Evolutionary conservation across 2,797 vertebrate genomes (phyloP).

Genomic region (Pangasius krempfi): DNA sequence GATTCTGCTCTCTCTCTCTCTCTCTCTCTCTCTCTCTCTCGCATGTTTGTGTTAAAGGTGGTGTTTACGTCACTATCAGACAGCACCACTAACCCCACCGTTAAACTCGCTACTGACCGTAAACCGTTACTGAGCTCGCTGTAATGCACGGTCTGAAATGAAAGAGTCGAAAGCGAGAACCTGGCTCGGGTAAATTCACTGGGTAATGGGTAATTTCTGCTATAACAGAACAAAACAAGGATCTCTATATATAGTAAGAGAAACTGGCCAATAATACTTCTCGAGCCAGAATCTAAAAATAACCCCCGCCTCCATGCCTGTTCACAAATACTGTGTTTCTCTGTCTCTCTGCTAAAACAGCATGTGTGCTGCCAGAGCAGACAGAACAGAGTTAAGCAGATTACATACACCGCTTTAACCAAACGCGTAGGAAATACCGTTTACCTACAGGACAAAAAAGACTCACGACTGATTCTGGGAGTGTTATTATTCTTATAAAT

Average conservation of each 20-base stretch:
- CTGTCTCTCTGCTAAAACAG: constrained; percentile 3
- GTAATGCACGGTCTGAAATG: background rate
- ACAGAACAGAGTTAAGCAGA: background rate
- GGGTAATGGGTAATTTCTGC: too few relatives aligned
- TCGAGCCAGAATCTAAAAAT: constrained; percentile 32
- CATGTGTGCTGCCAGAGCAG: constrained; percentile 16
- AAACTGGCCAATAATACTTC: background rate
- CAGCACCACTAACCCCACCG: background rate
- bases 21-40: too few relatives aligned
- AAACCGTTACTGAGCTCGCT: too few relatives aligned
- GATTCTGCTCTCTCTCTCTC: background rate
- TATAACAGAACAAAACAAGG: constrained; percentile 5
- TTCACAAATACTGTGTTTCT: background rate
- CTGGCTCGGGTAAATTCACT: background rate
- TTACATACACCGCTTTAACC: background rate
- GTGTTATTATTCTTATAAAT: background rate
- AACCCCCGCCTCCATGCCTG: background rate
- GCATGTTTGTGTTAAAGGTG: background rate
- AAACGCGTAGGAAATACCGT: background rate
- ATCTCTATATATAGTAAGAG: constrained; percentile 20
- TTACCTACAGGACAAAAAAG: background rate
- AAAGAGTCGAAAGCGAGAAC: background rate
- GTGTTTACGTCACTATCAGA: background rate
- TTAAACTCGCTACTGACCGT: background rate
- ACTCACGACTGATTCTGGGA: background rate